Conservation (phyloP, 1,140 invertebrate genomes). For the Belonocnema kinseyi region DNA sequence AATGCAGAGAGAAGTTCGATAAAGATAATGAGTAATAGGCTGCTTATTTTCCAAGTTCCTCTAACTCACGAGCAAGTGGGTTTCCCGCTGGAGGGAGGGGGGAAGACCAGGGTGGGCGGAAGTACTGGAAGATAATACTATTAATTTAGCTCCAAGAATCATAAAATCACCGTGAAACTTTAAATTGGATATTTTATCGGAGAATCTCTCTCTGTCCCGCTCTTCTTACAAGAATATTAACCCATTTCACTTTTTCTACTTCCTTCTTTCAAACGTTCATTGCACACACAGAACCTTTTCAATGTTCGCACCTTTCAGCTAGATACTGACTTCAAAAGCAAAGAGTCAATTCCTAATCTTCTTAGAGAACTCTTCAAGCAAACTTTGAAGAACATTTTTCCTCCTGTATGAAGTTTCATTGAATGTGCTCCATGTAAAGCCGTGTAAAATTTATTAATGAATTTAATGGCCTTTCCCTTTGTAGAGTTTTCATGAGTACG, state of each 20-base stretch:
- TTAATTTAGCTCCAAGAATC: conserved; percentile 72
- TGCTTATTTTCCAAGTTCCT: conserved; percentile 66
- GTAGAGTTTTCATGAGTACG: too few relatives aligned
- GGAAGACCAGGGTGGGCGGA: neutral
- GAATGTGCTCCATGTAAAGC: too few relatives aligned
- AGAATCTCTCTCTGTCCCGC: conserved; percentile 57
- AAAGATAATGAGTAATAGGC: conserved; percentile 65
- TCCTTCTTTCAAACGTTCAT: neutral
- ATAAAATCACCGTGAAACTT: conserved; percentile 74
- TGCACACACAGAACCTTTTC: conserved; percentile 17
- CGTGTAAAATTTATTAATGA: too few relatives aligned
- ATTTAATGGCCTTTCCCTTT: too few relatives aligned
- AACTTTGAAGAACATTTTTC: too few relatives aligned
- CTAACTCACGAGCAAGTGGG: conserved; percentile 33
- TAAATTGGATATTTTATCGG: conserved; percentile 74
- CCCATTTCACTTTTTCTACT: neutral
- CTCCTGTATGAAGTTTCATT: too few relatives aligned
- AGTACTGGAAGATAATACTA: conserved; percentile 66
- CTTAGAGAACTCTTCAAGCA: neutral
- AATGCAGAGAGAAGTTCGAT: conserved; percentile 27
- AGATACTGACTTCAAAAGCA: neutral
- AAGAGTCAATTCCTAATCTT: conserved; percentile 1
- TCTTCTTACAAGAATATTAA: conserved; percentile 26
- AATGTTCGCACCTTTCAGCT: neutral
- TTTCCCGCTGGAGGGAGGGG: conserved; percentile 14